These are phyloP conservation scores for Dorcus parallelipipedus DNA, from an alignment of 2,888 invertebrate species.

Conservation along the genomic window DNA sequence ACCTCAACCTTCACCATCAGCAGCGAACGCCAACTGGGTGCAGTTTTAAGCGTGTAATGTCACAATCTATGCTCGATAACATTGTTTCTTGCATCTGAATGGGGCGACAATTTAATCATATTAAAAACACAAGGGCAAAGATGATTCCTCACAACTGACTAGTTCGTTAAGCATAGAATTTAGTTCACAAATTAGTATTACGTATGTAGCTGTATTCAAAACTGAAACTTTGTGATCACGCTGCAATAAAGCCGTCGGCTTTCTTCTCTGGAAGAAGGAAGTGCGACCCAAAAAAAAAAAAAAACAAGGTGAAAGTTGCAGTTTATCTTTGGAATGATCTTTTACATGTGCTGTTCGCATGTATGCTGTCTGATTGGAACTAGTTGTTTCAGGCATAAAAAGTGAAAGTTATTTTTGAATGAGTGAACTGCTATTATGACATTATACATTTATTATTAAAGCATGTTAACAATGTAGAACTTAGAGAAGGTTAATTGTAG, in stretches of 20 bases:
- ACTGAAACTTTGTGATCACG: not conserved
- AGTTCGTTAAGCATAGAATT: constrained; percentile 4
- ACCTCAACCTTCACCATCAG: constrained; percentile 33
- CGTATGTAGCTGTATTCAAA: not conserved
- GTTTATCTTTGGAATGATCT: too few relatives aligned
- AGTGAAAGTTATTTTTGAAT: too few relatives aligned
- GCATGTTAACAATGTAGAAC: too few relatives aligned
- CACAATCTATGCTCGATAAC: constrained; percentile 1
- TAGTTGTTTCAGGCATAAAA: too few relatives aligned
- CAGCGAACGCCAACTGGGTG: constrained; percentile 46
- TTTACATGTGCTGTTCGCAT: too few relatives aligned
- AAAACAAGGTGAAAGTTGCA: too few relatives aligned
- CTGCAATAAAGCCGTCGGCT: not conserved
- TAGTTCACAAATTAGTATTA: constrained; percentile 1
- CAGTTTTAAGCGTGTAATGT: constrained; percentile 39
- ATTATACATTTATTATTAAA: too few relatives aligned
- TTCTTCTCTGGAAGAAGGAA: not conserved
- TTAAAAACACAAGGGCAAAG: not conserved
- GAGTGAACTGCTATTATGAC: too few relatives aligned
- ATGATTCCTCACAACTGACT: constrained; percentile 4
- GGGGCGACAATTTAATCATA: not conserved
- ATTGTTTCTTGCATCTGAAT: not conserved
- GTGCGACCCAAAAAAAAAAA: too few relatives aligned
- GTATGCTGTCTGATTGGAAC: too few relatives aligned
- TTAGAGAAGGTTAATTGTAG: too few relatives aligned